Base-by-base conservation (phyloP, 1,140 invertebrate genomes). In the Tetramorium simillimum region DNA sequence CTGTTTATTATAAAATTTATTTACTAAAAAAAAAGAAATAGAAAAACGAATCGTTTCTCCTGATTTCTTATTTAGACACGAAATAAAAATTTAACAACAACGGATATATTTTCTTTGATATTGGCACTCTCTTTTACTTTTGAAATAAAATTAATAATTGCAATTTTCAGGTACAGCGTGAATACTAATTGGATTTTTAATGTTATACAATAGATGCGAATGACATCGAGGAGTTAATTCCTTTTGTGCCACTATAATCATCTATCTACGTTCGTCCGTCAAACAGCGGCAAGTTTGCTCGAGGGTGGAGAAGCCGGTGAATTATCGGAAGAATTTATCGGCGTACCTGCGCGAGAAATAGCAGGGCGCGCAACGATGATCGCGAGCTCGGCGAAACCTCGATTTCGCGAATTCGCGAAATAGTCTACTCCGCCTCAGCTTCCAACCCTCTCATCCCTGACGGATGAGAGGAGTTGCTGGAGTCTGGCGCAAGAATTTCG, bases 371-470 rank as follows among this genome's bases (percentile, higher is more conserved):
- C 43, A 72, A 60, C 67, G 69, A 40, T 75, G 53, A 84, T 84
- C 80, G 80, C 40, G 53, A 60, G 40, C 80, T 60, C 40, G 67
- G 40, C 60, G 56, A 43, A 62, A 51, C 46, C 73, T 53, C 63
- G 86, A 85, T 88, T 89, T 88, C 80, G 75, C 58, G 86, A 88
- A 89, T 89, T 89, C 87, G 87, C 75, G 86, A 80, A 86, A 89
- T 70, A 85, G 51, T 89, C 75, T 88, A 33, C 67, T 28, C 69
- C 28, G 46, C 21, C 65, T 58, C 77, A 53, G 43, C 40, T 49
- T 18, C 56, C 65, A 24, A 18, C 40, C 28, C 33, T 16, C 76
- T 40, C 37, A 40, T 51, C 49, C n/a, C 12, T 21, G 21, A 60
- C 28, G 28, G 81, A 58, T 73, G 63, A 73, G 21, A 18, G 12